A percentile compares a stretch with the other conserved stretches of the same genome.
Conservation (phyloP, 2,113 vertebrate genomes). For the Tautogolabrus adspersus region DNA sequence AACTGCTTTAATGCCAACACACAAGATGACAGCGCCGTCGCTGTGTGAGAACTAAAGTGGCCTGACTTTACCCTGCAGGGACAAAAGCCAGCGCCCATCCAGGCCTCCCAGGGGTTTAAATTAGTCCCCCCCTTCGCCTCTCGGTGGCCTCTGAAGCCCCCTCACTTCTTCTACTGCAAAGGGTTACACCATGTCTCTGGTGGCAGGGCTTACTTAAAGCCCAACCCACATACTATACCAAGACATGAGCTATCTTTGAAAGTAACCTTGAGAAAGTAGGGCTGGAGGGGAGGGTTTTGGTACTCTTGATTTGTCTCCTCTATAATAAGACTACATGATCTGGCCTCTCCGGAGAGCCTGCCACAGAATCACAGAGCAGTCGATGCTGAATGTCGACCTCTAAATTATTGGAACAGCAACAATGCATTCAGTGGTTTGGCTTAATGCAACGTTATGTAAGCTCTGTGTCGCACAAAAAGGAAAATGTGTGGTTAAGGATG, state of each 20-base stretch:
- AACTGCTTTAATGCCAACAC: constrained; percentile 66
- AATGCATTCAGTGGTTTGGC: constrained; percentile 60
- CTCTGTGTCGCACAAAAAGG: constrained; percentile 40
- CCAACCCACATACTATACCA: constrained; percentile 78
- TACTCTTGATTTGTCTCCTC: constrained; percentile 78
- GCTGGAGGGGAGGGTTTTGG: constrained; percentile 73
- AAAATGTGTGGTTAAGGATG: constrained; percentile 45
- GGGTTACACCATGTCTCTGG: constrained; percentile 72
- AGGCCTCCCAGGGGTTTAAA: constrained; percentile 78
- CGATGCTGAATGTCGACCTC: constrained; percentile 52
- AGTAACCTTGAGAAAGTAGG: constrained; percentile 85
- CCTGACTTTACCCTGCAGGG: constrained; percentile 57
- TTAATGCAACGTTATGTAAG: constrained; percentile 56
- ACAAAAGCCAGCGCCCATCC: constrained; percentile 67
- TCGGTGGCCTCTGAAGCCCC: constrained; percentile 54
- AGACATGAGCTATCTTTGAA: constrained; percentile 82
- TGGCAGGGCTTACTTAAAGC: constrained; percentile 76
- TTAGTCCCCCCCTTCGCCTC: constrained; percentile 70
- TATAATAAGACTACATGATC: constrained; percentile 78
- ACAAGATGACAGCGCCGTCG: constrained; percentile 36
- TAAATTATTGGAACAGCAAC: constrained; percentile 62
- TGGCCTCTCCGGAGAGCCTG: constrained; percentile 69
- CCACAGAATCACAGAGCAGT: constrained; percentile 63
- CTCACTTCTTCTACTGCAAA: constrained; percentile 50
- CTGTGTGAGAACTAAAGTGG: constrained; percentile 54